Percentiles rank a stretch among this genome's conserved stretches.
These are phyloP conservation scores for Anguilla japonica DNA, from an alignment of 2,113 vertebrate genomes.

Conservation along the genomic window DNA sequence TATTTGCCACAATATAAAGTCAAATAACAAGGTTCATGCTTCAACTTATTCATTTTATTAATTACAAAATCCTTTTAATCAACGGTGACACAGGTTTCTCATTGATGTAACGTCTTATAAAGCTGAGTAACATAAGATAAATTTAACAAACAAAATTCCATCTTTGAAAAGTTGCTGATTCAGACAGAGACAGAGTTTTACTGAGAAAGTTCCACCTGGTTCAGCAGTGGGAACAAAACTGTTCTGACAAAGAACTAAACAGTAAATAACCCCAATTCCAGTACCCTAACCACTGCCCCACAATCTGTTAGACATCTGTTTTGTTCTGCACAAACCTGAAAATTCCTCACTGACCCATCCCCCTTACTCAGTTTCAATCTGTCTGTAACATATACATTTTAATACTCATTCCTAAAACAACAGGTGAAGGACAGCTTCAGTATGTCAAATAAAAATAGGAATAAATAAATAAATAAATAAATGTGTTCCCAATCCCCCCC, in stretches of 20 bases:
- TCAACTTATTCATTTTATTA: neutral
- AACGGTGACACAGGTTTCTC: neutral
- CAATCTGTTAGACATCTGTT: neutral
- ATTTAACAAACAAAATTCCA: too few relatives aligned
- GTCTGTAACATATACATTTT: neutral
- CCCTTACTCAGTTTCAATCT: neutral
- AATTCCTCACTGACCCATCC: neutral
- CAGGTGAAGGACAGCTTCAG: neutral
- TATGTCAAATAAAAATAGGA: neutral
- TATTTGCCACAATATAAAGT: neutral
- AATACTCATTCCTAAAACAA: neutral
- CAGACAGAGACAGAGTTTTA: neutral
- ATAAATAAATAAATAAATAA: too few relatives aligned
- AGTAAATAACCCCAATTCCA: neutral
- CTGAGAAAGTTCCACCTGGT: neutral
- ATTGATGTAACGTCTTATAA: neutral
- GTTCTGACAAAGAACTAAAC: neutral
- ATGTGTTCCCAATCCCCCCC: too few relatives aligned
- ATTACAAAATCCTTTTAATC: neutral
- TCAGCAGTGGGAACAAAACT: neutral
- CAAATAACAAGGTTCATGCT: neutral
- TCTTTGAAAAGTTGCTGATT: too few relatives aligned
- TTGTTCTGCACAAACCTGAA: neutral
- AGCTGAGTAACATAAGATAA: too few relatives aligned
- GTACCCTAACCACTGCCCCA: neutral